Percentiles rank a stretch among this genome's conserved stretches.
Conservation (phyloP, 2,888 invertebrate species). For the Calliphora vomitoria region DNA sequence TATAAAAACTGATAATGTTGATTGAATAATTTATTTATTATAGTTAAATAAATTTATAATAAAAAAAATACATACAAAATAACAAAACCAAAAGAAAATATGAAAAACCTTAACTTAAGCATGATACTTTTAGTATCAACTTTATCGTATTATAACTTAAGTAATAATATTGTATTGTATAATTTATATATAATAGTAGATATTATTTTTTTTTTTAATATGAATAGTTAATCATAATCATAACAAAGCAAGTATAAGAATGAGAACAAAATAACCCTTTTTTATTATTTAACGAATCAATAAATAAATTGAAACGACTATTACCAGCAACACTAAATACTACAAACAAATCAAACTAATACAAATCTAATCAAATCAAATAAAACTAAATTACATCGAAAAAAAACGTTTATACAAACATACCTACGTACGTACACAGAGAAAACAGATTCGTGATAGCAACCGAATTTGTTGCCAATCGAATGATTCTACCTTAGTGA, state of each 20-base stretch:
- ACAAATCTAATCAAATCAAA: conserved; percentile 2
- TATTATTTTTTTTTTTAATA: conserved; percentile 13
- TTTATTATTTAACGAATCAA: conserved; percentile 48
- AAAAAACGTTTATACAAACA: not conserved
- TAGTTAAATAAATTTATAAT: conserved; percentile 23
- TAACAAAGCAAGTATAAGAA: not conserved
- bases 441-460: too few relatives aligned
- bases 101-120: not conserved
- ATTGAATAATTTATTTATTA: conserved; percentile 50
- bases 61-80: not conserved
- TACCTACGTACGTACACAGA: too few relatives aligned
- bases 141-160: not conserved
- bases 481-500: too few relatives aligned
- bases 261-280: not conserved
- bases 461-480: too few relatives aligned
- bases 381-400: conserved; percentile 13
- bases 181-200: not conserved
- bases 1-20: conserved; percentile 21
- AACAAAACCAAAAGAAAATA: not conserved
- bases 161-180: not conserved
- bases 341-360: not conserved
- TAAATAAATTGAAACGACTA: conserved; percentile 2
- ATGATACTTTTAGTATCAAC: not conserved
- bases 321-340: not conserved
- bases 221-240: conserved; percentile 23